Conservation (phyloP, 2,888 invertebrate genomes). For the Noctua comes region DNA sequence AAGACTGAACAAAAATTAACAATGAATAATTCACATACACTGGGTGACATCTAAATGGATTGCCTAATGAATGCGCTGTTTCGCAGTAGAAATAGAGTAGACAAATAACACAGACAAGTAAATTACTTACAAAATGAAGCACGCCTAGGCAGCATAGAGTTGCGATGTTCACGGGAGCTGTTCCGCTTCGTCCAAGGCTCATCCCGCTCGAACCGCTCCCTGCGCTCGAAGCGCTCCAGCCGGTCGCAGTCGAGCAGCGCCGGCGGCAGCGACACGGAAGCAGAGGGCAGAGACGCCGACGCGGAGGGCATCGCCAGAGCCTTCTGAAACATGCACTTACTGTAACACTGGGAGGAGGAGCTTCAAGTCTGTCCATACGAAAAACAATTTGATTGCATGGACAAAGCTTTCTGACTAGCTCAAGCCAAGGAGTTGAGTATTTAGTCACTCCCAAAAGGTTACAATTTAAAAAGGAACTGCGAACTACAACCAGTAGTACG, state of each 20-base stretch:
- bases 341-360: conserved; percentile 27
- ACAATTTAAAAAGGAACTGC: background rate
- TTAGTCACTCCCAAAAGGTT: background rate
- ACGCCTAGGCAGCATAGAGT: conserved; percentile 70
- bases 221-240: conserved; percentile 14
- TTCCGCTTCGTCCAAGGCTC: conserved; percentile 62
- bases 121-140: conserved; percentile 79
- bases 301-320: conserved; percentile 77
- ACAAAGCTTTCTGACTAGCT: background rate
- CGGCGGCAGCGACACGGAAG: conserved; percentile 6
- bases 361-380: background rate
- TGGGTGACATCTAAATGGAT: background rate
- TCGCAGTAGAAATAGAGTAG: background rate
- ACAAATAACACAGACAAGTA: background rate
- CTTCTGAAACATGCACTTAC: conserved; percentile 79
- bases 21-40: background rate
- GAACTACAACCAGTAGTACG: background rate
- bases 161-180: conserved; percentile 61
- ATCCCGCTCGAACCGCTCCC: conserved; percentile 45
- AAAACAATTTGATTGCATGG: background rate
- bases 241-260: conserved; percentile 32
- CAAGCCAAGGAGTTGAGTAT: background rate
- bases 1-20: background rate
- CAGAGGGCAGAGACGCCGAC: conserved; percentile 48
- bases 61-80: background rate